These are phyloP conservation scores for Heliconius erato DNA, from an alignment of 2,888 invertebrate genomes.

Conservation along the genomic window DNA sequence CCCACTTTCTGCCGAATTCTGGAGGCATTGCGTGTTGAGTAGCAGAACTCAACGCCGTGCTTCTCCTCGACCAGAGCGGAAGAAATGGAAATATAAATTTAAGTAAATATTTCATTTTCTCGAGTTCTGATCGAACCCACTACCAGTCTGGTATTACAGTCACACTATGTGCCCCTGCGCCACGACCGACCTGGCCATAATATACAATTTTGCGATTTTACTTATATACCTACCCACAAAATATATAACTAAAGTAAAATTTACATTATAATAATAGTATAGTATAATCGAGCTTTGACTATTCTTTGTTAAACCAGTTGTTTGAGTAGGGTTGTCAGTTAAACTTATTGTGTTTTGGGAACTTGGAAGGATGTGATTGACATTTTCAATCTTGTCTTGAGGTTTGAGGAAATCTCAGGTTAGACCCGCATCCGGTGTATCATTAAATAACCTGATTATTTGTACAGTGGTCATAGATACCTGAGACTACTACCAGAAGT, in stretches of 20 bases:
- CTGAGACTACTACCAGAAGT: not conserved
- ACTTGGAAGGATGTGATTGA: conserved; percentile 60
- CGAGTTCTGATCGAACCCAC: no score
- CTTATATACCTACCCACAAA: not conserved
- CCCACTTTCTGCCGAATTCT: no score
- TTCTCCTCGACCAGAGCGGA: no score
- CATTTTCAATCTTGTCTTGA: conserved; percentile 59
- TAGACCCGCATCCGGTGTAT: conserved; percentile 26
- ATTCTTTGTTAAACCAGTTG: conserved; percentile 29
- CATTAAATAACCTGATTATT: conserved; percentile 25
- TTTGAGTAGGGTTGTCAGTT: conserved; percentile 42
- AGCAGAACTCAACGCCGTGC: no score
- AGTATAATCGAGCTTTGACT: conserved; percentile 3
- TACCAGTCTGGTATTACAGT: no score
- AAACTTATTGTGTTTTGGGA: conserved; percentile 33
- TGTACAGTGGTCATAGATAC: not conserved
- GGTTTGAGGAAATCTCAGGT: conserved; percentile 16
- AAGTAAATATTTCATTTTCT: no score
- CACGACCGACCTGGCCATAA: no score
- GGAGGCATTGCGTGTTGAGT: no score
- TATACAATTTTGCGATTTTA: not conserved
- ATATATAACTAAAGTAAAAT: not conserved
- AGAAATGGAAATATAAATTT: no score
- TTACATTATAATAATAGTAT: conserved; percentile 16
- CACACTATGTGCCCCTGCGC: not conserved